Conservation (phyloP, 1,140 invertebrate species). For the Zaprionus kolodkinae region DNA sequence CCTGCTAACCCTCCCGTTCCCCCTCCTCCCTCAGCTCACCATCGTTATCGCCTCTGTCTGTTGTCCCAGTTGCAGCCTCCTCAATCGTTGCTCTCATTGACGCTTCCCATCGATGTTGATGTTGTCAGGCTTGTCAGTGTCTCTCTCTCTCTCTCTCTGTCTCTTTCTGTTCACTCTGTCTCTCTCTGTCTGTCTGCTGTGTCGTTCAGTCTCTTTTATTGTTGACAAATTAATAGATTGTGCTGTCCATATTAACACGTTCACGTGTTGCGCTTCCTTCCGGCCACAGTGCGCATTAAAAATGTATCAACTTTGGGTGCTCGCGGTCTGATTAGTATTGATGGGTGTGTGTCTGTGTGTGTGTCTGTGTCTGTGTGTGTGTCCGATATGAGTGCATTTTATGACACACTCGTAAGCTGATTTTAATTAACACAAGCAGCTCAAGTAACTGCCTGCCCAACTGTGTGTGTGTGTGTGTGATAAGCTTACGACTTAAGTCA, state of each 20-base stretch:
- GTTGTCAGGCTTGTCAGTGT: conserved; percentile 11
- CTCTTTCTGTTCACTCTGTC: background rate
- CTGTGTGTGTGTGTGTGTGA: conserved; percentile 34
- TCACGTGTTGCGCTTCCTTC: conserved; percentile 79
- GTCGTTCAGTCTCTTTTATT: conserved; percentile 70
- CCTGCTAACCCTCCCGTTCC: background rate
- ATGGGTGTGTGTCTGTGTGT: conserved; percentile 27
- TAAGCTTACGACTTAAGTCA: conserved; percentile 44
- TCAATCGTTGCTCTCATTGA: conserved; percentile 40
- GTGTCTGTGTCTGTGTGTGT: background rate
- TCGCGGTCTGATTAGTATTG: conserved; percentile 70
- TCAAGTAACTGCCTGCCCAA: conserved; percentile 17
- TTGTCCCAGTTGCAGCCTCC: conserved; percentile 10
- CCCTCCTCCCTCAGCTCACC: conserved; percentile 8
- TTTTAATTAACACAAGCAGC: conserved; percentile 49
- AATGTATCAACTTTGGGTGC: conserved; percentile 59
- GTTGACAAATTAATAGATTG: conserved; percentile 83
- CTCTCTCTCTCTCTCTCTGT: conserved; percentile 9
- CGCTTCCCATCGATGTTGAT: conserved; percentile 38
- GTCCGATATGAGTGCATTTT: conserved; percentile 57
- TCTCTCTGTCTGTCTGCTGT: background rate
- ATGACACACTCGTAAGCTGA: conserved; percentile 48
- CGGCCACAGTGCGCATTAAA: conserved; percentile 73
- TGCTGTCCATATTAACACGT: conserved; percentile 81
- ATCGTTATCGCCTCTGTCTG: conserved; percentile 32